Base-by-base conservation (phyloP, 1,140 invertebrate genomes). In the Hylaeus anthracinus region DNA sequence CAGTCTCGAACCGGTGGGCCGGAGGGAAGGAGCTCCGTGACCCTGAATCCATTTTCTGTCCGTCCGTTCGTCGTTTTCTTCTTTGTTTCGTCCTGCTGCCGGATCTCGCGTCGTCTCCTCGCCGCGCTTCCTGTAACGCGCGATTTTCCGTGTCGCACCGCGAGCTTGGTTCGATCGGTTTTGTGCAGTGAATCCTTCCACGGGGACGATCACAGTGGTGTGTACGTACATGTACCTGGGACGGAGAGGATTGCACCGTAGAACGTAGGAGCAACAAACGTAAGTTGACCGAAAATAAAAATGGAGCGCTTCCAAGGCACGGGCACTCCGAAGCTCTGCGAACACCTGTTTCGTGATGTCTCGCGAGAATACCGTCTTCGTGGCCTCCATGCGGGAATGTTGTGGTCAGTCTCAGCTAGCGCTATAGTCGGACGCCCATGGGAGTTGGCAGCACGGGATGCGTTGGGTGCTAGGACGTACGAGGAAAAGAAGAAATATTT, bases 1-100 rank as follows among this genome's bases (percentile, higher is more conserved):
- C 90, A 93, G 93, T 93, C 90, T 92, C 85, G 87, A 90, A 90
- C 83, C 84, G 91, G 88, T 90, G 92, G 90, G 91, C 92, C 92
- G 92, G 92, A 91, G 92, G 90, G 84, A 93, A 92, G 85, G 91
- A 92, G 88, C 92, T 92, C 90, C 90, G 92, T 89, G 91, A 92
- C 92, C 92, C 91, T 89, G 86, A 88, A 87, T 82, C 79, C 56
- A 80, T 63, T 82, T 43, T 48, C 51, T 48, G 9, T 61, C 39
- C 61, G 26, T 53, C 63, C 5, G 53, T 55, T 48, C 55, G 15
- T 51, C 61, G n/a, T 51, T 75, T 60, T n/a, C 43, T 41, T 71
- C 39, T 66, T 10, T 14, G 53, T 15, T n/a, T 58, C 55, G 10
- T 73, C 9, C 58, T 74, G 37, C 56, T 8, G 37, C 37, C 61